Percentiles rank a stretch among this genome's conserved stretches.
Evolutionary conservation across 2,888 invertebrate genomes (phyloP).

Genomic region (Folsomia manolachei): DNA sequence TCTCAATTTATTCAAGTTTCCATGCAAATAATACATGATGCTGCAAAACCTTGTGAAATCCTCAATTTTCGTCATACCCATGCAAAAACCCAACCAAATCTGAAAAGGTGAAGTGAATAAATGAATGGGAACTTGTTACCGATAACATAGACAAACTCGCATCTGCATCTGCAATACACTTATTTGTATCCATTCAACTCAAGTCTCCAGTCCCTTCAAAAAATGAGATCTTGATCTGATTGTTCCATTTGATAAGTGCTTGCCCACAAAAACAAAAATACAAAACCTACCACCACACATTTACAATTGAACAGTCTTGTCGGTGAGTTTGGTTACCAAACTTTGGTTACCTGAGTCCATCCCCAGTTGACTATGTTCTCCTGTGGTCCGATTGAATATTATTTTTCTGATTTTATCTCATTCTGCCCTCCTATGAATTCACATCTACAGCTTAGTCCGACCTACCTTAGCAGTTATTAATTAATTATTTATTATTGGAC

Average conservation of each 20-base stretch:
- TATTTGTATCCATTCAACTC: too few species aligned
- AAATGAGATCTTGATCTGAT: neutral
- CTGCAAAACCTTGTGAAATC: too few species aligned
- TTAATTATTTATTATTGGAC: slow-evolving; percentile 1
- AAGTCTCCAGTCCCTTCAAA: neutral
- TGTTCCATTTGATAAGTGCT: neutral
- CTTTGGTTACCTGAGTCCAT: neutral
- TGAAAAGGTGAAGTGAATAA: neutral
- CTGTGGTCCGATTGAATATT: neutral
- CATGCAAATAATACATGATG: too few species aligned
- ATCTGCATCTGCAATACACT: too few species aligned
- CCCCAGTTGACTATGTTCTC: neutral
- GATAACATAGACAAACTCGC: neutral
- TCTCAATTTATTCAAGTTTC: too few species aligned
- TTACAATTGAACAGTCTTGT: neutral
- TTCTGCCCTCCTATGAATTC: slow-evolving; percentile 13
- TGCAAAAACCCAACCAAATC: too few species aligned
- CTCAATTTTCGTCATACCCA: too few species aligned
- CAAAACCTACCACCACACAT: slow-evolving; percentile 10
- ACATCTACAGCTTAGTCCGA: neutral
- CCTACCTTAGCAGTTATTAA: slow-evolving; percentile 1
- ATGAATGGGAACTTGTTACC: neutral
- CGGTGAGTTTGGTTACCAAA: neutral
- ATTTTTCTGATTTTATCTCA: neutral
- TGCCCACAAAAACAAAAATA: too few species aligned